Evolutionary conservation across 2,797 vertebrate genomes (phyloP), one percentile per base, ranked within the genome.

Genomic region (Onychomys leucogaster): DNA sequence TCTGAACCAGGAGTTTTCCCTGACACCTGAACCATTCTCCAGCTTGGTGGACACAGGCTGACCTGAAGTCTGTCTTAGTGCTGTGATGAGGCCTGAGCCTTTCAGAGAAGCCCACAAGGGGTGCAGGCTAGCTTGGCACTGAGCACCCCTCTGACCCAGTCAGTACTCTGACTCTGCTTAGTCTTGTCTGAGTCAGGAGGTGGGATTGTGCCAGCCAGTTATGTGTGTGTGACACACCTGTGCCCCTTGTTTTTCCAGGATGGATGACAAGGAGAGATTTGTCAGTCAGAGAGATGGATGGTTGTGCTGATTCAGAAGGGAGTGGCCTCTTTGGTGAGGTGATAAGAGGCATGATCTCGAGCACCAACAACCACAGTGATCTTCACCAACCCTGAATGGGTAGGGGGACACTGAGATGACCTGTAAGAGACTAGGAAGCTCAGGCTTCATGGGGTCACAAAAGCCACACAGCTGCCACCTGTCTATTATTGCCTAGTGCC

Each of bases 21-120:
- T 81, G 19, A 1, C 41, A 13, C 63, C 63, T 32, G 21, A 46
- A 21, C 69, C 4, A 0, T 41, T 25, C 52, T 73, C 25, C 8
- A 14, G 23, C 69, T 76, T 7, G 0, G 76, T 5, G 57, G 67
- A 32, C 11, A 2, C 0, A 0, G 43, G 37, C 46, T 5, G 1
- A n/a, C 10, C 49, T n/a, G 0, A 0, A 2, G 78, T 2, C 41
- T 78, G 16, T 76, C 43, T 17, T 10, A 0, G 21, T 61, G 57
- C 2, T 57, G 52, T 37, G 32, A 12, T 14, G 67, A 7, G 11
- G 13, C 65, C 21, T 57, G 88, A n/a, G 27, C 34, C 8, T 41
- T 67, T 27, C 57, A 55, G 43, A 55, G n/a, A 67, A 57, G n/a
- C 16, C 46, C 11, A 10, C 12, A 17, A 16, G 27, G 67, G 89